Percentiles rank a stretch among this genome's conserved stretches.
phyloP scores from a whole-genome alignment of 2,888 invertebrate genomes.

The Phalangium opilio region DNA sequence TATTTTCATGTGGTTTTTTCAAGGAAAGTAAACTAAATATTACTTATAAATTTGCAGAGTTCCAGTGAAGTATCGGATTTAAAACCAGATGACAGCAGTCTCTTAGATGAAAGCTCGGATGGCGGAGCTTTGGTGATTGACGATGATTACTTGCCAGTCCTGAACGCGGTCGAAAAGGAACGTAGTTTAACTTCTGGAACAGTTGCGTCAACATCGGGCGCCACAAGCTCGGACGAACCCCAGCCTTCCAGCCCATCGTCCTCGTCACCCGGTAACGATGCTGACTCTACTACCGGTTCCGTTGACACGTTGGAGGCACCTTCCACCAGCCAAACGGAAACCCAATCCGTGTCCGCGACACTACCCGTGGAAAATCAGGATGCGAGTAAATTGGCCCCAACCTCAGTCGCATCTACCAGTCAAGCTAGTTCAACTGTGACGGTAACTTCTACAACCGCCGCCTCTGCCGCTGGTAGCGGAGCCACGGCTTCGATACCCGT shows the following conservation, averaged over 20 bases:
- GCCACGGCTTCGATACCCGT: not conserved
- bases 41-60: too few species aligned
- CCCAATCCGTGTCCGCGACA: not conserved
- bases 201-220: not conserved
- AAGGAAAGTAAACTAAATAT: too few species aligned
- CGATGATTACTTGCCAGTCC: too few species aligned
- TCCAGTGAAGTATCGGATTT: too few species aligned
- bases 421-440: slow-evolving; percentile 1
- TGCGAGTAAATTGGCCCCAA: not conserved
- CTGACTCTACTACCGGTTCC: not conserved
- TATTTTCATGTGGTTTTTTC: too few species aligned
- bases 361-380: not conserved
- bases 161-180: too few species aligned
- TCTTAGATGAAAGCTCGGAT: too few species aligned
- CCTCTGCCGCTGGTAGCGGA: slow-evolving; percentile 1
- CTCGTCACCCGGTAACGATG: not conserved
- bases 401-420: slow-evolving; percentile 3
- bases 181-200: not conserved
- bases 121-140: too few species aligned
- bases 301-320: not conserved
- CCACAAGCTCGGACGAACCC: slow-evolving; percentile 2
- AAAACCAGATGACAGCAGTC: too few species aligned
- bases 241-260: not conserved
- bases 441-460: slow-evolving; percentile 1
- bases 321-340: not conserved